Evolutionary conservation across 2,888 invertebrate genomes (phyloP).

Genomic region (Rhimphoctona megacephalus): DNA sequence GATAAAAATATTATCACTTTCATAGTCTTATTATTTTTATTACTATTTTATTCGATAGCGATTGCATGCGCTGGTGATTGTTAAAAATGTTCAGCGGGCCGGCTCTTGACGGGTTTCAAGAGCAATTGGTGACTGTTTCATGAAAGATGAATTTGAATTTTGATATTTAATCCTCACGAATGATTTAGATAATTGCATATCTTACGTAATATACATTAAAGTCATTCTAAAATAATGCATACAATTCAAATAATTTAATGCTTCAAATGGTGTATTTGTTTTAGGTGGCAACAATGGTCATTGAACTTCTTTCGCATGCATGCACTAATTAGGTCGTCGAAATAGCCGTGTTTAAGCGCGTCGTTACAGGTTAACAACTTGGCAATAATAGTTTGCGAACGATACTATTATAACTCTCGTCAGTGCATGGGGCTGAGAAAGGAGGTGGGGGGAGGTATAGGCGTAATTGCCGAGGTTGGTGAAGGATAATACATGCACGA

Average conservation of each 20-base stretch:
- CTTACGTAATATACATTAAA: not conserved
- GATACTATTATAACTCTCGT: constrained; percentile 59
- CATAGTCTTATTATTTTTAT: not conserved
- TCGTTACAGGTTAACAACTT: constrained; percentile 63
- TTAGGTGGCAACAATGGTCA: constrained; percentile 33
- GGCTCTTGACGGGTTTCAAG: not conserved
- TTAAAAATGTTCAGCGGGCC: not conserved
- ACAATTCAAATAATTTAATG: not conserved
- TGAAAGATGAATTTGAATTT: not conserved
- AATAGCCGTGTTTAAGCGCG: constrained; percentile 39
- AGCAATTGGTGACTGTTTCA: not conserved
- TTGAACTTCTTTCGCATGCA: constrained; percentile 55
- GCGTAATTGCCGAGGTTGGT: constrained; percentile 26
- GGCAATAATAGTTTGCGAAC: constrained; percentile 57
- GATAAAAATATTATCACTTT: not conserved
- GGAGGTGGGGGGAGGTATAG: not conserved
- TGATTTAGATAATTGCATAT: not conserved
- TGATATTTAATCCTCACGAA: not conserved
- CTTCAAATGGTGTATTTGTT: constrained; percentile 21
- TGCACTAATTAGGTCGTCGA: constrained; percentile 59
- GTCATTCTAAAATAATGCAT: not conserved
- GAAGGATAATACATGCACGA: constrained; percentile 45
- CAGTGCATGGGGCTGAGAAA: constrained; percentile 9
- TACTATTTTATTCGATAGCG: not conserved
- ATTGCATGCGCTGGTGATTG: not conserved